Base-by-base conservation (phyloP, 1,140 invertebrate species). In the Temnothorax longispinosus region DNA sequence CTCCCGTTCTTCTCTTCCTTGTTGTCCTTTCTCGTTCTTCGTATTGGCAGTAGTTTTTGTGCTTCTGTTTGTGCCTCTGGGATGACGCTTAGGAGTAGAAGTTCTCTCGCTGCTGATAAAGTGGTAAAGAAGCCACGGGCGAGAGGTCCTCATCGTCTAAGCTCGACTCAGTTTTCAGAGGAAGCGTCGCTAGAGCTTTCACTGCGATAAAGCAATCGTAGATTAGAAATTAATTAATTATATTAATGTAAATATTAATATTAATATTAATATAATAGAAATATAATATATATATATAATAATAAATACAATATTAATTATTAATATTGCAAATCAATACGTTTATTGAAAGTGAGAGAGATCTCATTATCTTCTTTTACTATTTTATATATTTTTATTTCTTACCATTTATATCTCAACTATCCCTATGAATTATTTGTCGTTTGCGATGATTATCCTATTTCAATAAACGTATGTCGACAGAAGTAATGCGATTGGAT, bases 61-160 rank as follows among this genome's bases (percentile, higher is more conserved):
- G 65, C 35, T 69, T 15, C 5, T 21, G 7, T 35, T 80, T 72
- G 32, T 74, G 41, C 11, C 50, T 47, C 67, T 82, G 52, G 47
- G 35, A 75, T 44, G 67, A 78, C 15, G 21, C 74, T 96, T 97
- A 98, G 90, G 97, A 97, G 92, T 97, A 98, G 95, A 96, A 98
- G 94, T 98, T 98, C 91, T 98, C 97, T 92, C 98, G 96, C 94
- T 98, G 98, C 94, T 98, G 98, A 93, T 98, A 98, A 84, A 98
- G 96, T 64, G 98, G 98, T 92, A 98, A 95, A 90, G 96, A 95
- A 47, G 96, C 96, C 91, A 96, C 95, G 56, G 97, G 97, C 87
- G 97, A 97, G 35, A 96, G 95, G 92, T 97, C 97, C 80, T 97
- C 97, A 69, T 96, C 96, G 56, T 97, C 96, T 85, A 96, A 95